Conservation (phyloP, 1,140 invertebrate species). For the Temnothorax curvispinosus region DNA sequence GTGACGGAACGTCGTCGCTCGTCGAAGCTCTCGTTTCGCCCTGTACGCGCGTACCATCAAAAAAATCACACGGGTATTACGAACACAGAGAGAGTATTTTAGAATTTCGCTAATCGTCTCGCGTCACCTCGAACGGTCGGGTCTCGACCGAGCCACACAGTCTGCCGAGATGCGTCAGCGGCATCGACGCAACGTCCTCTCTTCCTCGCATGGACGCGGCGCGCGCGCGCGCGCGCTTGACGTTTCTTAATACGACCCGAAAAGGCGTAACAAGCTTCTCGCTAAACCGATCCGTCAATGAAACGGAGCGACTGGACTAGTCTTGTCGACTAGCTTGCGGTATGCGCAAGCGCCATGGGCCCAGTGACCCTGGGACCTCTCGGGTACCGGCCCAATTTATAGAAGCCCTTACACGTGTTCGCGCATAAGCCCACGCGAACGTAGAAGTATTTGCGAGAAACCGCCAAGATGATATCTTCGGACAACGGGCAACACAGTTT, state of each 20-base stretch:
- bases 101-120: constrained; percentile 35
- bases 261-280: constrained; percentile 59
- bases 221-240: constrained; percentile 14
- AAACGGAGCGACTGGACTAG: constrained; percentile 84
- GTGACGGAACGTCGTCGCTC: constrained; percentile 10
- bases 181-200: constrained; percentile 23
- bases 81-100: constrained; percentile 57
- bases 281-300: constrained; percentile 71
- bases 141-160: not conserved
- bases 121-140: not conserved
- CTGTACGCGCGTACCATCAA: not conserved
- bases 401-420: not conserved
- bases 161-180: not conserved
- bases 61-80: constrained; percentile 5
- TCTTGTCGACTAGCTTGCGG: constrained; percentile 85
- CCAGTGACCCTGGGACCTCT: constrained; percentile 81
- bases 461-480: constrained; percentile 7
- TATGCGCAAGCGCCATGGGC: constrained; percentile 85
- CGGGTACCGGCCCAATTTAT: constrained; percentile 77
- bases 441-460: constrained; percentile 41
- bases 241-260: constrained; percentile 36
- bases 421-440: constrained; percentile 37
- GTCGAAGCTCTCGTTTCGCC: not conserved
- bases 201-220: constrained; percentile 34
- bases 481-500: not conserved